Base-by-base conservation (phyloP, 2,113 vertebrate species). In the Microtus ochrogaster region DNA sequence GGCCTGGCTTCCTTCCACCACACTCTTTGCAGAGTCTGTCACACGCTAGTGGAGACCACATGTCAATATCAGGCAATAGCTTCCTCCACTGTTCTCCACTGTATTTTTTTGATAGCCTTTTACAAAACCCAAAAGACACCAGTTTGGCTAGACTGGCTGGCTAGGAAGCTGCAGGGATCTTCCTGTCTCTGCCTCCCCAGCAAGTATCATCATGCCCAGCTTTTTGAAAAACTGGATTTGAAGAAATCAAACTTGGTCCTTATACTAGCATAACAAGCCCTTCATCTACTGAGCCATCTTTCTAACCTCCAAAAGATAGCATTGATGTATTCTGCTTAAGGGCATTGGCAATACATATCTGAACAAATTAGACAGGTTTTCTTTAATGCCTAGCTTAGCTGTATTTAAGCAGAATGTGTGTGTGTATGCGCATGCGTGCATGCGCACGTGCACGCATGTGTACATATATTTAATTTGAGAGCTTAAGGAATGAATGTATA, bases 401-500 rank as follows among this genome's bases (percentile, higher is more conserved):
- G 36, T 47, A 44, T 17, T 19, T 39, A 97, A 90, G 68, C 33
- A 78, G 44, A 78, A 58, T 58, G 19, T 58, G 55, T 58, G 55
- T 58, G 17, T 58, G 55, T 58, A 17, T 19, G 49, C 7, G 49
- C 8, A 4, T 4, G 44, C 4, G 44, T 4, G 41, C 41, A 3
- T 44, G 9, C 47, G 1, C 1, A 7, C n/a, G n/a, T 10, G 47
- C 9, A 1, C 47, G 1, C 47, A 49, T 58, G 55, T 7, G 17
- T 13, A 74, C 9, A 30, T 77, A 47, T 77, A 30, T 47, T 44
- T 70, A 36, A 70, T 70, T 13, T 36, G 70, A 73, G 39, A 58
- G 86, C 21, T 81, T 21, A 92, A 39, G 33, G n/a, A 65, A 73
- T 0, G 1, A 36, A 65, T 16, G n/a, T 49, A 44, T 3, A 47